phyloP scores from a whole-genome alignment of 2,888 invertebrate genomes.

The Cenopis cana region DNA sequence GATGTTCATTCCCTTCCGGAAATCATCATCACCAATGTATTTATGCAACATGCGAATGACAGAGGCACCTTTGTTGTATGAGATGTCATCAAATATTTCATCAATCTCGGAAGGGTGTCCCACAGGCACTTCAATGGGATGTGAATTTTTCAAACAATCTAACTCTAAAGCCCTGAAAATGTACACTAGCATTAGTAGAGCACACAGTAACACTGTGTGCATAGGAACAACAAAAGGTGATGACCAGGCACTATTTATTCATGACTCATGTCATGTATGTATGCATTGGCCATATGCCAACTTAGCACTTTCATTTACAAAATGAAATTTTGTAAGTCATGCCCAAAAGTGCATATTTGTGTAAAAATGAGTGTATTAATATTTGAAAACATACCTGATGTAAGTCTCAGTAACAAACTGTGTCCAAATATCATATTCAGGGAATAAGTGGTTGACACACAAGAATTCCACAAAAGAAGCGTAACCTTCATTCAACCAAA shows the following conservation, averaged over 20 bases:
- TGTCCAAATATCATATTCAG: slow-evolving; percentile 98
- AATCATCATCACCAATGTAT: slow-evolving; percentile 96
- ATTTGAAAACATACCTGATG: slow-evolving; percentile 77
- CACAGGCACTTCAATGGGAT: slow-evolving; percentile 98
- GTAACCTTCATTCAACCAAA: slow-evolving; percentile 98
- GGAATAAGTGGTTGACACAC: slow-evolving; percentile 96
- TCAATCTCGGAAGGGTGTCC: slow-evolving; percentile 97
- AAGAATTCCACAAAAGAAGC: slow-evolving; percentile 98
- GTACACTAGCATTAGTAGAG: slow-evolving; percentile 21
- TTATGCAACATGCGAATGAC: slow-evolving; percentile 97
- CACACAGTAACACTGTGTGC: slow-evolving; percentile 7
- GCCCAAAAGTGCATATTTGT: slow-evolving; percentile 15
- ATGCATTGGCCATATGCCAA: slow-evolving; percentile 34
- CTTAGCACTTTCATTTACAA: slow-evolving; percentile 26
- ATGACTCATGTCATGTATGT: slow-evolving; percentile 37
- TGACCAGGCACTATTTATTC: slow-evolving; percentile 43
- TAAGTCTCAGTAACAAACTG: slow-evolving; percentile 97
- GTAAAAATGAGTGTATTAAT: slow-evolving; percentile 9
- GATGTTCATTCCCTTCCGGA: slow-evolving; percentile 95
- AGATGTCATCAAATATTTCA: slow-evolving; percentile 99
- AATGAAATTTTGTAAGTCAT: slow-evolving; percentile 18
- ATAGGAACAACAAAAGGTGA: slow-evolving; percentile 29
- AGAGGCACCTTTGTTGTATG: slow-evolving; percentile 98
- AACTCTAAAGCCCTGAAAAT: slow-evolving; percentile 90
- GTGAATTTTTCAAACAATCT: slow-evolving; percentile 95